Evolutionary conservation across 30 jellyfish, hydroid and myxozoan genomes (phyloP).

Genomic region (Turritopsis dohrnii): DNA sequence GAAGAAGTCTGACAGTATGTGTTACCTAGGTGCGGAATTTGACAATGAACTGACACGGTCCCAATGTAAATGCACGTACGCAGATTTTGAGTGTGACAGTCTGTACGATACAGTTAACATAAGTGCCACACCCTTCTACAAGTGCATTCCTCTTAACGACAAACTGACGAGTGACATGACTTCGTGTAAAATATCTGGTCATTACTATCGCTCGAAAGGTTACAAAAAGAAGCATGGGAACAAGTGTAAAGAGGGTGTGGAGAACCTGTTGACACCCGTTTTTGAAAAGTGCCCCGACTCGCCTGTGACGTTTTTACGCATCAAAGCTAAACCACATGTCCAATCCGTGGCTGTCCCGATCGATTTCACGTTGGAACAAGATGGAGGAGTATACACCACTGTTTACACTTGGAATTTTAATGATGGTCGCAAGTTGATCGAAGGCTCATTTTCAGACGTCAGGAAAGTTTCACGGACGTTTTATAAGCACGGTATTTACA

Average conservation of each 20-base stretch:
- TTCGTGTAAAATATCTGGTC: conserved; percentile 54
- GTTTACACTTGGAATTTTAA: conserved; percentile 68
- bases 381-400: conserved; percentile 55
- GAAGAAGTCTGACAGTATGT: conserved; percentile 32
- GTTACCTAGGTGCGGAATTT: conserved; percentile 40
- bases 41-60: conserved; percentile 30
- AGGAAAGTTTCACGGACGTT: conserved; percentile 33
- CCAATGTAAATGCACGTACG: conserved; percentile 56
- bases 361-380: conserved; percentile 37
- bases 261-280: conserved; percentile 51
- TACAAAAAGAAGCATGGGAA: conserved; percentile 53
- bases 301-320: conserved; percentile 58
- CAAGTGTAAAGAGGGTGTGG: conserved; percentile 74
- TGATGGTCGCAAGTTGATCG: conserved; percentile 25
- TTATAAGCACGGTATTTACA: conserved; percentile 48
- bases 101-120: conserved; percentile 32
- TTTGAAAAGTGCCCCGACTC: conserved; percentile 47
- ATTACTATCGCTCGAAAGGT: conserved; percentile 55
- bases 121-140: conserved; percentile 10
- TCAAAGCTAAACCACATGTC: conserved; percentile 40
- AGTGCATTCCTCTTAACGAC: conserved; percentile 54
- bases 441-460: conserved; percentile 42
- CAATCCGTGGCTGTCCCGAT: conserved; percentile 45
- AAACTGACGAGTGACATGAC: conserved; percentile 41
- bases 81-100: conserved; percentile 78